Evolutionary conservation across 2,888 invertebrate genomes (phyloP).

Genomic region (Ornithoptera priamus): DNA sequence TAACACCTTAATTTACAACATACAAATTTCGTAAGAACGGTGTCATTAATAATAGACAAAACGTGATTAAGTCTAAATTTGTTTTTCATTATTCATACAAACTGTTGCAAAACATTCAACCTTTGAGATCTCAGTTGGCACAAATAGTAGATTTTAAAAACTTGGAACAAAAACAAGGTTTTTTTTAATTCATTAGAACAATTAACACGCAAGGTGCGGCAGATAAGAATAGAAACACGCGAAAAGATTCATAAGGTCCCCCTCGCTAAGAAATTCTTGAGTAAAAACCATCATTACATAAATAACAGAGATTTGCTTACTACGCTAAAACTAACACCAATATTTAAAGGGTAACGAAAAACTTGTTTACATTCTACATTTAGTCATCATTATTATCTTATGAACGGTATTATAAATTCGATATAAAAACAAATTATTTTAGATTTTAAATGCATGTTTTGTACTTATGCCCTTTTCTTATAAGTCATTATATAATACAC

Average conservation of each 20-base stretch:
- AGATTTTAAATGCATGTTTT: no score
- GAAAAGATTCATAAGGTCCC: slow-evolving; percentile 13
- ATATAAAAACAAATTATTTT: neutral
- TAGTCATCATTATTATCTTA: neutral
- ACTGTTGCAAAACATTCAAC: neutral
- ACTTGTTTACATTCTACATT: neutral
- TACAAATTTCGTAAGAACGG: neutral
- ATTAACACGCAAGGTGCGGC: slow-evolving; percentile 9
- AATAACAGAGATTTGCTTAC: neutral
- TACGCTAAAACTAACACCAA: neutral
- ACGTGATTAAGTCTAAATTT: neutral
- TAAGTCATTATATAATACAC: no score
- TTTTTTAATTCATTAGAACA: slow-evolving; percentile 10
- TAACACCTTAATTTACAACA: neutral
- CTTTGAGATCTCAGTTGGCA: neutral
- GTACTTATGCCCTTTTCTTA: no score
- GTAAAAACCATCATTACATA: neutral
- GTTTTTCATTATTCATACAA: neutral
- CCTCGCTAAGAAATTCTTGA: slow-evolving; percentile 2
- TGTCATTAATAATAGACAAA: no score
- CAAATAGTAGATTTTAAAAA: slow-evolving; percentile 3
- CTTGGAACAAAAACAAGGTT: slow-evolving; percentile 6
- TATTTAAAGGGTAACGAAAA: neutral
- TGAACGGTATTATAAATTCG: neutral
- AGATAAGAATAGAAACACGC: slow-evolving; percentile 24